Evolutionary conservation across 2,113 vertebrate species (phyloP), one percentile per base, ranked within the genome.

Genomic region (Oryzias curvinotus): DNA sequence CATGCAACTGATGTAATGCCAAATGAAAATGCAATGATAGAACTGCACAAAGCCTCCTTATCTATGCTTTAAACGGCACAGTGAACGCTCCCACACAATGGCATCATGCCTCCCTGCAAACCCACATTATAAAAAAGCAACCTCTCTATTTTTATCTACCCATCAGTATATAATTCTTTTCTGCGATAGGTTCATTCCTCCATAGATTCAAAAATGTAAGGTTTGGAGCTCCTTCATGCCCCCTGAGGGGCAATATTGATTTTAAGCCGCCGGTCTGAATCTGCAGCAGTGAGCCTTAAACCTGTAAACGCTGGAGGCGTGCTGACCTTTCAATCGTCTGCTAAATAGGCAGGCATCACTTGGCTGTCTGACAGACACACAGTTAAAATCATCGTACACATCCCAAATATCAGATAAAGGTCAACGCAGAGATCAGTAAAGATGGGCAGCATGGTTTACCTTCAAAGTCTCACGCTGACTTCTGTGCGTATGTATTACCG

Each of bases 201-300:
- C 2, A 55, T 41, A 45, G 18, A 74, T 43, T 62, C 63, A 42
- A n/a, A 59, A 62, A 56, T 55, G 30, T 43, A 65, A 36, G 63
- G 42, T 56, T 16, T 55, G 43, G 28, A 59, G 56, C 1, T 48
- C 63, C 65, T 71, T 75, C 52, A 44, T 62, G 16, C 56, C 19
- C 19, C 70, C 28, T 71, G 73, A 85, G 77, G 76, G 75, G 67
- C 78, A 73, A 52, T 69, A 88, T 89, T 87, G 88, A 88, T 88
- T 84, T 87, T 79, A 47, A 75, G 73, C 55, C 14, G 3, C 64
- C 62, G 64, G 71, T 80, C 82, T 78, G 65, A 88, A 73, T 62
- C 59, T 57, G 64, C 42, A 48, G 66, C 58, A 69, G 60, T 65
- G 19, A 78, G 70, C 59, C 80, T 75, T 74, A 64, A 85, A 75